Percentiles rank a stretch among this genome's conserved stretches.
phyloP scores from a whole-genome alignment of 2,113 vertebrate genomes.

The Pygoscelis adeliae region DNA sequence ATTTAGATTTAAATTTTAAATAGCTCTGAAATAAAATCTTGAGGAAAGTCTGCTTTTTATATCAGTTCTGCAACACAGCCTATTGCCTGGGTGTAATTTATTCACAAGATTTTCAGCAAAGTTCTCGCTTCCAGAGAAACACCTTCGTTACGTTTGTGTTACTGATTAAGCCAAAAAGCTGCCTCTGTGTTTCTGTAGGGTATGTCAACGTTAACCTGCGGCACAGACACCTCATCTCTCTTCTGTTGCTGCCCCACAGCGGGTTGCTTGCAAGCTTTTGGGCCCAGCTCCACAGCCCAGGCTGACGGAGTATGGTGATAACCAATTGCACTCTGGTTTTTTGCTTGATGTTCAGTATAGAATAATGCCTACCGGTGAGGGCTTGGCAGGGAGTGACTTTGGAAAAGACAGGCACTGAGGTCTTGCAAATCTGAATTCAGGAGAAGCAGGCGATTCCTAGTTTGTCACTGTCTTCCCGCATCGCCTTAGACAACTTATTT shows the following conservation, averaged over 20 bases:
- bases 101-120: neutral
- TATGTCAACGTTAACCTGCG: neutral
- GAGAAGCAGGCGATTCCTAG: neutral
- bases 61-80: neutral
- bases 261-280: neutral
- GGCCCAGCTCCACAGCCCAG: neutral
- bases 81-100: neutral
- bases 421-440: neutral
- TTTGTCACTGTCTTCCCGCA: neutral
- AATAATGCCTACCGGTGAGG: neutral
- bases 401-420: neutral
- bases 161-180: neutral
- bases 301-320: neutral
- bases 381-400: neutral
- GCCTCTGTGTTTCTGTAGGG: neutral
- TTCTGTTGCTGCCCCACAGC: neutral
- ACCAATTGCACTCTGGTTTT: neutral
- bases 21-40: neutral
- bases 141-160: neutral
- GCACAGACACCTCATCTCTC: neutral
- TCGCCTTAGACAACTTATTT: neutral
- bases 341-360: neutral
- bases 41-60: neutral
- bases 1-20: neutral
- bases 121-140: neutral